Conservation (phyloP, 1,140 invertebrate species). For the Drosophila oshimai region DNA sequence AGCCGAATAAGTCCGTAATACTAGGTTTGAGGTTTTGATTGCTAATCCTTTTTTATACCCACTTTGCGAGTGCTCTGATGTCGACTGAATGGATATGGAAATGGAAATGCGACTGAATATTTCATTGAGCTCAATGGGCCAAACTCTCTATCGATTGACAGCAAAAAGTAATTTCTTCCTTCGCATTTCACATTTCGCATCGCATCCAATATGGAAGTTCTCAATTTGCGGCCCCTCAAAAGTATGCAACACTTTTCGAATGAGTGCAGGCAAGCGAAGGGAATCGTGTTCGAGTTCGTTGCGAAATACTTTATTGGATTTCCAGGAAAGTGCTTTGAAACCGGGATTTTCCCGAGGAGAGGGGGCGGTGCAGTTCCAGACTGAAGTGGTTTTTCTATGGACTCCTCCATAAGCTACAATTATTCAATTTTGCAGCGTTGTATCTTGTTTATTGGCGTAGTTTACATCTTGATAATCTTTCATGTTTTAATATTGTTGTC, state of each 20-base stretch:
- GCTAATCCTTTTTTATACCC: background rate
- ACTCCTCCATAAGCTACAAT: slow-evolving; percentile 9
- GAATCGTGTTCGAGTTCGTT: slow-evolving; percentile 2
- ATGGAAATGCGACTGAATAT: slow-evolving; percentile 30
- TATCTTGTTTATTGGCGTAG: background rate
- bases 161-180: slow-evolving; percentile 18
- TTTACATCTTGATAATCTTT: background rate
- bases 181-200: background rate
- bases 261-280: background rate
- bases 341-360: background rate
- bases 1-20: slow-evolving; percentile 31
- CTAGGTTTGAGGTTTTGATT: slow-evolving; percentile 22
- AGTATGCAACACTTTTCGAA: slow-evolving; percentile 22
- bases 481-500: background rate
- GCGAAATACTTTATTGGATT: slow-evolving; percentile 36
- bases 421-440: slow-evolving; percentile 14
- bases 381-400: background rate
- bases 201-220: background rate
- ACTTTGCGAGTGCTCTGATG: background rate
- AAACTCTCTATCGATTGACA: slow-evolving; percentile 2
- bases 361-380: too few species aligned
- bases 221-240: slow-evolving; percentile 9
- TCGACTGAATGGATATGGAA: background rate
- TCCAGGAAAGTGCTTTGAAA: background rate
- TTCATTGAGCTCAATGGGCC: slow-evolving; percentile 11